Evolutionary conservation across 37 sponge, comb jelly and placozoan genomes (phyloP).

Genomic region (Axinella damicornis): DNA sequence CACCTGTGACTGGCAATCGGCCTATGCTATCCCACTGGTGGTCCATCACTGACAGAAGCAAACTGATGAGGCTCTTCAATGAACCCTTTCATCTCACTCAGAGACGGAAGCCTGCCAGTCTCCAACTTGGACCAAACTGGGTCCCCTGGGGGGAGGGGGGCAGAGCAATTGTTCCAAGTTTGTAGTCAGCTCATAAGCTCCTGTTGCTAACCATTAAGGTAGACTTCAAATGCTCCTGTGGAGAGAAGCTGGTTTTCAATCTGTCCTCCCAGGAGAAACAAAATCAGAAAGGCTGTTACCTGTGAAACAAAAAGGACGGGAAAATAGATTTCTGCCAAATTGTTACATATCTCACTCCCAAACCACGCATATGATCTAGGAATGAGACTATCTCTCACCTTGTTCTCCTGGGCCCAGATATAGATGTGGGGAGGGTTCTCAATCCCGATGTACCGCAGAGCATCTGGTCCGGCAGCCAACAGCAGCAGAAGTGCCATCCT

Average conservation of each 20-base stretch:
- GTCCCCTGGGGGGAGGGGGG: slow-evolving; percentile 21
- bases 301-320: neutral
- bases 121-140: slow-evolving; percentile 86
- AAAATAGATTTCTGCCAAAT: too few species aligned
- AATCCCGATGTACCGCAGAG: slow-evolving; percentile 52
- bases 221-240: slow-evolving; percentile 94
- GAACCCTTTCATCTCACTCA: slow-evolving; percentile 62
- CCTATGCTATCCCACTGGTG: too few species aligned
- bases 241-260: slow-evolving; percentile 84
- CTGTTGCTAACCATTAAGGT: slow-evolving; percentile 72
- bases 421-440: slow-evolving; percentile 65
- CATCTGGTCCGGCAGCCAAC: slow-evolving; percentile 59
- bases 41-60: neutral
- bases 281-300: slow-evolving; percentile 73
- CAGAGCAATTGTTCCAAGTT: too few species aligned
- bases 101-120: slow-evolving; percentile 80
- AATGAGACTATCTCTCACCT: slow-evolving; percentile 44
- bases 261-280: slow-evolving; percentile 79
- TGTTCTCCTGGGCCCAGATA: slow-evolving; percentile 86
- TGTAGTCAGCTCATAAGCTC: too few species aligned
- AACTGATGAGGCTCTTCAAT: slow-evolving; percentile 1
- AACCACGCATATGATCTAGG: too few species aligned
- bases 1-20: too few species aligned
- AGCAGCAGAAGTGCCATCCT: slow-evolving; percentile 55
- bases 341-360: too few species aligned